Evolutionary conservation across 2,888 invertebrate genomes (phyloP).

Genomic region (Cataglyphis albicans): DNA sequence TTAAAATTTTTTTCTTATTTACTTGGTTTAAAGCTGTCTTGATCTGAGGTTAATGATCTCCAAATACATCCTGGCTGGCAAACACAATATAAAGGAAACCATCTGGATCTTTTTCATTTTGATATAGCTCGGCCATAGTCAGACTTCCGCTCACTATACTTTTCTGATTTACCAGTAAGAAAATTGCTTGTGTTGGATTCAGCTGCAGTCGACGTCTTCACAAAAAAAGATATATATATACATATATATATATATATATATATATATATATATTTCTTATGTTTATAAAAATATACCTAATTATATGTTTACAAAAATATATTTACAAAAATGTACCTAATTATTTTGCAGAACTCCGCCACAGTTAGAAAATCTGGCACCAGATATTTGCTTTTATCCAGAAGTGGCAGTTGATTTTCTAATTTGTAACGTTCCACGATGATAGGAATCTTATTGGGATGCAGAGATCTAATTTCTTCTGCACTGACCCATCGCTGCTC

Average conservation of each 20-base stretch:
- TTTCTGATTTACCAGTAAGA: slow-evolving; percentile 93
- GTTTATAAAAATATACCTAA: background rate
- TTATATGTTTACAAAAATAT: background rate
- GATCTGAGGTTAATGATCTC: slow-evolving; percentile 87
- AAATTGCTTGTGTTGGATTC: slow-evolving; percentile 91
- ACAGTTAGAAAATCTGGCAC: slow-evolving; percentile 96
- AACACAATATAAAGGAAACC: slow-evolving; percentile 96
- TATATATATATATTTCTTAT: background rate
- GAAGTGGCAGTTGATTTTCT: slow-evolving; percentile 91
- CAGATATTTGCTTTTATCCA: slow-evolving; percentile 95
- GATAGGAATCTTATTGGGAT: slow-evolving; percentile 88
- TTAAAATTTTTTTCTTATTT: slow-evolving; percentile 23
- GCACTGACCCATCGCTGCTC: slow-evolving; percentile 81
- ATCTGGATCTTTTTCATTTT: slow-evolving; percentile 91
- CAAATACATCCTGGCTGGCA: slow-evolving; percentile 96
- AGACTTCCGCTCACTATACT: slow-evolving; percentile 93
- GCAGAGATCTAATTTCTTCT: slow-evolving; percentile 78
- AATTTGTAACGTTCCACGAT: slow-evolving; percentile 94
- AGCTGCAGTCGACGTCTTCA: slow-evolving; percentile 88
- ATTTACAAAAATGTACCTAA: slow-evolving; percentile 89
- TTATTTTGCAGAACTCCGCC: slow-evolving; percentile 95
- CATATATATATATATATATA: background rate
- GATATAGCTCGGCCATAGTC: slow-evolving; percentile 93
- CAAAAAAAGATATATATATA: slow-evolving; percentile 3
- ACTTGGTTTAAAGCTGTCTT: slow-evolving; percentile 45